phyloP scores from a whole-genome alignment of 37 sponge, comb jelly and placozoan genomes.

The Trichoplax adhaerens region DNA sequence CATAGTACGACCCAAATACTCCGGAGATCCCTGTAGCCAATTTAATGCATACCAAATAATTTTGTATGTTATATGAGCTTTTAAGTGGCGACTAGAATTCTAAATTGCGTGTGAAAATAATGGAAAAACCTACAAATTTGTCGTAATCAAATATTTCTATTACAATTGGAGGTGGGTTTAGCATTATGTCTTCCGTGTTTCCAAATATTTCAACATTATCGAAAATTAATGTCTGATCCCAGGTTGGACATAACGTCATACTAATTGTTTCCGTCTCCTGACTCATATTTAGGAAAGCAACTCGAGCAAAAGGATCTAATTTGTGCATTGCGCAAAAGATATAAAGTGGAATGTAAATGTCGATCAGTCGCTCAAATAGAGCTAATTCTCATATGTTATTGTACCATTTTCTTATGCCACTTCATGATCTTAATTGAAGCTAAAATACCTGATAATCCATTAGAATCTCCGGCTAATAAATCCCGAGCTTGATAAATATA shows the following conservation, averaged over 20 bases:
- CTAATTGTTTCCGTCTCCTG: constrained; percentile 4
- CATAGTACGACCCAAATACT: constrained; percentile 10
- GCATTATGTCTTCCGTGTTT: background rate
- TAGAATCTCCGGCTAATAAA: constrained; percentile 1
- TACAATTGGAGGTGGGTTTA: constrained; percentile 12
- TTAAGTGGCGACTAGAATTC: background rate
- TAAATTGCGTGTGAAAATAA: background rate
- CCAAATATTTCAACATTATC: constrained; percentile 12
- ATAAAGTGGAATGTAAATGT: no score
- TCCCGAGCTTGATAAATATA: constrained; percentile 20
- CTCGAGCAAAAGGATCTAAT: constrained; percentile 7
- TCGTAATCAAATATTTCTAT: constrained; percentile 19
- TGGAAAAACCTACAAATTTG: constrained; percentile 3
- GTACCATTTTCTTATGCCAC: no score
- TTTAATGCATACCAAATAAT: background rate
- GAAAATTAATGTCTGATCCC: constrained; percentile 15
- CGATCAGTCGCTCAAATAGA: no score
- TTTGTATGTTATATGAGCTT: background rate
- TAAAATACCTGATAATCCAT: background rate
- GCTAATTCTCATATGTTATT: no score
- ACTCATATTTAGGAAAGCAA: constrained; percentile 10
- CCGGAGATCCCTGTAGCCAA: constrained; percentile 6
- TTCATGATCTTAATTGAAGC: no score
- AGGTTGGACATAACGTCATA: constrained; percentile 16
- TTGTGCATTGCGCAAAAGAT: no score